These are phyloP conservation scores for Lasioglossum calceatum DNA, from an alignment of 2,888 invertebrate species.

Conservation along the genomic window DNA sequence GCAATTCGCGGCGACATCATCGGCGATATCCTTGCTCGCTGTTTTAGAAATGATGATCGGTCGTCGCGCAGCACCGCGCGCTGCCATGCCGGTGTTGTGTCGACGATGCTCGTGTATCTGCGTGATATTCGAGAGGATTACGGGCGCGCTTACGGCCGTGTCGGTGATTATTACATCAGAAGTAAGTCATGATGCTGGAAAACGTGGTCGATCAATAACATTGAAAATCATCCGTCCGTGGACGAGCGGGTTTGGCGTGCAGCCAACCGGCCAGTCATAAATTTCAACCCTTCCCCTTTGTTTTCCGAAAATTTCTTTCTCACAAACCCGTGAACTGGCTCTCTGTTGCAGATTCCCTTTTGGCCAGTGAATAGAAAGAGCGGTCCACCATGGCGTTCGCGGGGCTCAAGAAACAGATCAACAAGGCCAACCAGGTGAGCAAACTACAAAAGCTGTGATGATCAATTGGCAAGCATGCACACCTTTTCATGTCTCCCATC, in stretches of 20 bases:
- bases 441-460: not conserved
- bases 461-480: not conserved
- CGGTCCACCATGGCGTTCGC: constrained; percentile 96
- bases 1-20: constrained; percentile 29
- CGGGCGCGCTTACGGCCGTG: constrained; percentile 4
- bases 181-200: constrained; percentile 61
- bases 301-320: constrained; percentile 20
- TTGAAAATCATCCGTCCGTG: constrained; percentile 69
- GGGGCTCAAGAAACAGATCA: constrained; percentile 99
- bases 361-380: constrained; percentile 16
- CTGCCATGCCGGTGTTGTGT: not conserved
- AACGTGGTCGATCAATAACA: constrained; percentile 70
- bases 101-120: not conserved
- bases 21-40: not conserved
- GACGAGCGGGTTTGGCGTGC: constrained; percentile 55
- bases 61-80: not conserved
- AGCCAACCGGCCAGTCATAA: constrained; percentile 57
- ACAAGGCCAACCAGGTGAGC: constrained; percentile 99
- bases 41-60: not conserved
- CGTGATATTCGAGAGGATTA: constrained; percentile 29
- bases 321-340: not conserved
- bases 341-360: constrained; percentile 54
- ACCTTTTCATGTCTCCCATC: not conserved
- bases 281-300: constrained; percentile 45
- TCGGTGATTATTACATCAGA: constrained; percentile 65